Evolutionary conservation across 2,888 invertebrate genomes (phyloP).

Genomic region (Hydraecia micacea): DNA sequence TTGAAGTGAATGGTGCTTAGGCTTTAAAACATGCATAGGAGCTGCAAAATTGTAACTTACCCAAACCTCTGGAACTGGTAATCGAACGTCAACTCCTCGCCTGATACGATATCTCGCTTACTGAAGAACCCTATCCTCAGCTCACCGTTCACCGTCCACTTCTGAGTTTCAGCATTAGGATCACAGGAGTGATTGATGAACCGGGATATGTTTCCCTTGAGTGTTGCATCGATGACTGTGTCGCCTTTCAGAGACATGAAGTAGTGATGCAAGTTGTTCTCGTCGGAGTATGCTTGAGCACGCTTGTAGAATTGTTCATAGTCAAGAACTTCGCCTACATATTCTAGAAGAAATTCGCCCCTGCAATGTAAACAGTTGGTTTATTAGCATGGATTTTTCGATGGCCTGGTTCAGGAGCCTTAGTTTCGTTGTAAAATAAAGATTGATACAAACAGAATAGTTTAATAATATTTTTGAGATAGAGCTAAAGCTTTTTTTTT

Average conservation of each 20-base stretch:
- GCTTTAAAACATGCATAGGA: conserved; percentile 1
- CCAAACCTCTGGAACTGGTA: conserved; percentile 99
- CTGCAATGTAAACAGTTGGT: conserved; percentile 84
- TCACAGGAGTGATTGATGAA: conserved; percentile 99
- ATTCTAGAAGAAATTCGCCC: conserved; percentile 99
- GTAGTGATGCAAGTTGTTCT: conserved; percentile 98
- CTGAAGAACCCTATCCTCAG: conserved; percentile 99
- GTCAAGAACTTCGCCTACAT: conserved; percentile 99
- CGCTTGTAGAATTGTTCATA: conserved; percentile 96
- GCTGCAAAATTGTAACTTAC: conserved; percentile 86
- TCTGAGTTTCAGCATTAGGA: conserved; percentile 99
- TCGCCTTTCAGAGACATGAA: conserved; percentile 99
- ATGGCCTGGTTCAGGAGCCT: not conserved
- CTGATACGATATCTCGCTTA: conserved; percentile 94
- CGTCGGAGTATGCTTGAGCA: conserved; percentile 96
- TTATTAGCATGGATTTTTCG: conserved; percentile 4
- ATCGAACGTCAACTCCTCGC: conserved; percentile 99
- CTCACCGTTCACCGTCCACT: conserved; percentile 98
- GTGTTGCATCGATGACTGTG: conserved; percentile 97
- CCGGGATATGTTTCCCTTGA: conserved; percentile 98
- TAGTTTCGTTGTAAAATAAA: not conserved
- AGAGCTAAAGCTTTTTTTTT: not conserved
- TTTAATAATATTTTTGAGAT: not conserved
- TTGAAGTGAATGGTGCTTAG: not conserved
- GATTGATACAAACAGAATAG: too few relatives aligned